These are phyloP conservation scores for Cheilosia vernalis DNA, from an alignment of 2,888 invertebrate species.

Conservation along the genomic window DNA sequence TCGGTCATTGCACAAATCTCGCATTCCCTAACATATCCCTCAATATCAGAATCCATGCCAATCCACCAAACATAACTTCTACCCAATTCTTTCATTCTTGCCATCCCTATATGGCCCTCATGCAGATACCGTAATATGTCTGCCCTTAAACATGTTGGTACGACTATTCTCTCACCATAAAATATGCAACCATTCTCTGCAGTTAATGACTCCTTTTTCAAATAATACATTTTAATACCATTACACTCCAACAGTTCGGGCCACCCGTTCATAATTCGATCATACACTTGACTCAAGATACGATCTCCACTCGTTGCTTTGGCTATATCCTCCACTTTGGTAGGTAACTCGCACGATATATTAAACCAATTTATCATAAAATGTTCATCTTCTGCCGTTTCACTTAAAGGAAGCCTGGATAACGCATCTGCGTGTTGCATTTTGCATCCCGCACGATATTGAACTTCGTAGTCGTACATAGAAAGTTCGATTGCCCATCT, in stretches of 20 bases:
- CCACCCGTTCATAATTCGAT: not conserved
- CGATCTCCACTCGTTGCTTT: not conserved
- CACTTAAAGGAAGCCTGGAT: slow-evolving; percentile 63
- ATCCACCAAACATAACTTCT: slow-evolving; percentile 78
- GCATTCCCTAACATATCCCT: not conserved
- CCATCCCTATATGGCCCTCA: slow-evolving; percentile 77
- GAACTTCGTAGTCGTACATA: slow-evolving; percentile 5
- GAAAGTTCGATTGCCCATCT: slow-evolving; percentile 49
- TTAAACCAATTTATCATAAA: slow-evolving; percentile 56
- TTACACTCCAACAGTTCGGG: too few relatives aligned
- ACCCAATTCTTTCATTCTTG: slow-evolving; percentile 77
- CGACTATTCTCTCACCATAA: slow-evolving; percentile 55
- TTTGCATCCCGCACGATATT: not conserved
- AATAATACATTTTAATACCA: too few relatives aligned
- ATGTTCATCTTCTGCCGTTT: slow-evolving; percentile 19
- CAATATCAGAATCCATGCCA: slow-evolving; percentile 2
- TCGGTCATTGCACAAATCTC: not conserved
- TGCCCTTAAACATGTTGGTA: slow-evolving; percentile 68
- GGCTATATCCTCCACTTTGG: slow-evolving; percentile 36
- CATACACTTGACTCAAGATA: too few relatives aligned
- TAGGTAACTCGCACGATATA: slow-evolving; percentile 33
- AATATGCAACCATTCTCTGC: not conserved
- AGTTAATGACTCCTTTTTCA: not conserved
- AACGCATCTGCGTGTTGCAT: slow-evolving; percentile 69
- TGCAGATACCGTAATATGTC: too few relatives aligned